Evolutionary conservation across 2,797 vertebrate species (phyloP).

Genomic region (Sylvilagus floridanus): DNA sequence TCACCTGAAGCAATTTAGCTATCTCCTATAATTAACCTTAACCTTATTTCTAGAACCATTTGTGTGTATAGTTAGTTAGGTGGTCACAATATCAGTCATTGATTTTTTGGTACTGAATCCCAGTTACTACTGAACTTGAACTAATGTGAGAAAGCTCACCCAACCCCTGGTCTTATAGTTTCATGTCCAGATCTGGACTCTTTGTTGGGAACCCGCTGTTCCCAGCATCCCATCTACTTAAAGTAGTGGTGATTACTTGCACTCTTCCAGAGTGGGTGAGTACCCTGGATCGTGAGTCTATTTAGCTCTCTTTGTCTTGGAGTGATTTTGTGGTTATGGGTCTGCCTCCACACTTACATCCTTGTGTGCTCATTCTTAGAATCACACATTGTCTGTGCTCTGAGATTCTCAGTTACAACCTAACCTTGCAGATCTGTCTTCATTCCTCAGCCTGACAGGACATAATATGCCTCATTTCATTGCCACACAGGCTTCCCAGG

Average conservation of each 20-base stretch:
- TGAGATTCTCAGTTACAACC: not conserved
- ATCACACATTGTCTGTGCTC: not conserved
- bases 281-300: not conserved
- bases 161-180: not conserved
- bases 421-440: constrained; percentile 30
- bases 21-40: not conserved
- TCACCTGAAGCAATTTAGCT: not conserved
- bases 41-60: not conserved
- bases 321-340: not conserved
- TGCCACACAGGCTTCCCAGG: constrained; percentile 31
- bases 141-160: not conserved
- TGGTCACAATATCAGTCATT: not conserved
- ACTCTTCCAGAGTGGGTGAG: not conserved
- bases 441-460: constrained; percentile 61
- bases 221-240: not conserved
- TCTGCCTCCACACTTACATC: not conserved
- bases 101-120: not conserved
- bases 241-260: not conserved
- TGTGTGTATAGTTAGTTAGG: not conserved
- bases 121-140: not conserved
- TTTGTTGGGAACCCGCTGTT: not conserved
- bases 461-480: constrained; percentile 46
- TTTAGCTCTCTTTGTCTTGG: not conserved
- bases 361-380: not conserved
- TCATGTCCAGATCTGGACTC: not conserved